Percentiles rank a stretch among this genome's conserved stretches.
phyloP scores from a whole-genome alignment of 2,888 invertebrate species.

The Tinea pellionella region DNA sequence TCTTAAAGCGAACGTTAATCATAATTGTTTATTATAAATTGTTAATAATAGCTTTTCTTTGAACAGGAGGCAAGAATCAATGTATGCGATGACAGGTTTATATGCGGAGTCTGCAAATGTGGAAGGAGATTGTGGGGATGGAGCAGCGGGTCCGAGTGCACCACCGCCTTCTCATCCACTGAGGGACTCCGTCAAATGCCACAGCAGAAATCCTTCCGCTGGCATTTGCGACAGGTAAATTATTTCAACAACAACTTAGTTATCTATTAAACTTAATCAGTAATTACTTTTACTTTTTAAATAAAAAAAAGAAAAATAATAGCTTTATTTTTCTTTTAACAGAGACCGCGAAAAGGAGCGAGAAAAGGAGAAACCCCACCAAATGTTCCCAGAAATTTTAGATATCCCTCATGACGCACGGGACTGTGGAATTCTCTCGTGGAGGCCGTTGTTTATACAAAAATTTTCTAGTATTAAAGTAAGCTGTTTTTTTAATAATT shows the following conservation, averaged over 20 bases:
- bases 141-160: conserved; percentile 58
- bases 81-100: conserved; percentile 89
- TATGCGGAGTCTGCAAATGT: conserved; percentile 79
- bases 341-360: conserved; percentile 64
- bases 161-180: conserved; percentile 35
- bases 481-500: conserved; percentile 19
- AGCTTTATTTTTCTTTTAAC: conserved; percentile 19
- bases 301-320: too few relatives aligned
- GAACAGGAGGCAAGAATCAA: conserved; percentile 83
- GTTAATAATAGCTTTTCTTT: neutral
- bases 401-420: conserved; percentile 76
- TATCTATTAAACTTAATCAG: too few relatives aligned
- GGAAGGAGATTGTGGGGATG: conserved; percentile 65
- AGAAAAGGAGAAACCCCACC: conserved; percentile 71
- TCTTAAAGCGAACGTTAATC: conserved; percentile 14
- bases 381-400: conserved; percentile 72
- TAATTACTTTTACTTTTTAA: too few relatives aligned
- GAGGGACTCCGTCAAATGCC: conserved; percentile 73
- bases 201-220: conserved; percentile 84
- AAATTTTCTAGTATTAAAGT: conserved; percentile 91
- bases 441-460: conserved; percentile 87
- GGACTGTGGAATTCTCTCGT: conserved; percentile 90
- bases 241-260: too few relatives aligned
- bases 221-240: conserved; percentile 76
- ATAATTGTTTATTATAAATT: conserved; percentile 7